Conservation (phyloP, 2,888 invertebrate genomes). For the Trichopria drosophilae region DNA sequence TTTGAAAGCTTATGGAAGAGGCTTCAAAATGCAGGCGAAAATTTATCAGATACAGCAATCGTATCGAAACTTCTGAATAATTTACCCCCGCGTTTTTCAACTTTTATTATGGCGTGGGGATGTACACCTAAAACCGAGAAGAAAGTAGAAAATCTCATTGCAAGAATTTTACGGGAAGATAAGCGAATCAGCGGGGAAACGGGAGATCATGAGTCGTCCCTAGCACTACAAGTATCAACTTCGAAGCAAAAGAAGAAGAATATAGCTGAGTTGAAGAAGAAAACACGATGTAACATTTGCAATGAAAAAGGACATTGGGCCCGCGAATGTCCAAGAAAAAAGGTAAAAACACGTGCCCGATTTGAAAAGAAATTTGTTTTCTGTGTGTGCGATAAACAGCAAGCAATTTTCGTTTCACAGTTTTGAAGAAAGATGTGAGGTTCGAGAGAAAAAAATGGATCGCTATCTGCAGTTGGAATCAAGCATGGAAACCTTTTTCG, state of each 20-base stretch:
- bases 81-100: slow-evolving; percentile 16
- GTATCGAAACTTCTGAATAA: slow-evolving; percentile 17
- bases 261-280: slow-evolving; percentile 5
- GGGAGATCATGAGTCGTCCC: too few relatives aligned
- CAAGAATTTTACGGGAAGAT: slow-evolving; percentile 12
- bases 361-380: slow-evolving; percentile 20
- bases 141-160: slow-evolving; percentile 14
- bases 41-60: slow-evolving; percentile 7
- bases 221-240: too few relatives aligned
- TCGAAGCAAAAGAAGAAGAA: too few relatives aligned
- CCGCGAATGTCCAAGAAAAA: slow-evolving; percentile 12
- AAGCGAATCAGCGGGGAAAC: slow-evolving; percentile 12
- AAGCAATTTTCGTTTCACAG: slow-evolving; percentile 14
- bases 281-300: background rate
- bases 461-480: slow-evolving; percentile 5
- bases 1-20: slow-evolving; percentile 23
- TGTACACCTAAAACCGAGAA: slow-evolving; percentile 16
- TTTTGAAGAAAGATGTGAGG: slow-evolving; percentile 11
- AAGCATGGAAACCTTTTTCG: slow-evolving; percentile 5
- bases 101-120: slow-evolving; percentile 24
- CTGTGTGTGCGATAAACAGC: slow-evolving; percentile 10
- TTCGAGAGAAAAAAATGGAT: slow-evolving; percentile 11
- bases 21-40: slow-evolving; percentile 16
- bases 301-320: slow-evolving; percentile 9
- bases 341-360: too few relatives aligned